These are phyloP conservation scores for Drosophila nr. perissopoda DNA, from an alignment of 2,888 invertebrate species.

Conservation along the genomic window DNA sequence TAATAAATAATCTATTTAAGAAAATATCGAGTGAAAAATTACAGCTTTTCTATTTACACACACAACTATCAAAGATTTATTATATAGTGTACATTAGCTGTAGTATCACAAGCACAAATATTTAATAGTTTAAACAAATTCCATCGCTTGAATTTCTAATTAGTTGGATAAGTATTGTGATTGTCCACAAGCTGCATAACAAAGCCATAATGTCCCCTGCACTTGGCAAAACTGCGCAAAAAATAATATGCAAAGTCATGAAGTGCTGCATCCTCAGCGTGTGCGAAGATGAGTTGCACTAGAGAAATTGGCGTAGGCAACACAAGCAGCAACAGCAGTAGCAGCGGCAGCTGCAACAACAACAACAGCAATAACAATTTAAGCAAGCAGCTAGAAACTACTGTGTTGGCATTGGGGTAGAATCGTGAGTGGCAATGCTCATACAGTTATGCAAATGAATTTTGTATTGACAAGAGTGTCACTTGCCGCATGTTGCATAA, in stretches of 20 bases:
- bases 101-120: not conserved
- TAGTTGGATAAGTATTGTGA: conserved; percentile 19
- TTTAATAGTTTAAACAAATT: not conserved
- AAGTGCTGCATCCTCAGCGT: conserved; percentile 48
- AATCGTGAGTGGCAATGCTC: conserved; percentile 64
- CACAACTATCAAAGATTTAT: not conserved
- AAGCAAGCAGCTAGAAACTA: conserved; percentile 25
- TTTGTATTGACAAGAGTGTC: conserved; percentile 75
- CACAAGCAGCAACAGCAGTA: conserved; percentile 22
- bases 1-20: not conserved
- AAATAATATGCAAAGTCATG: conserved; percentile 71
- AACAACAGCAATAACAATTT: conserved; percentile 16
- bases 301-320: conserved; percentile 58
- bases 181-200: conserved; percentile 46
- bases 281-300: conserved; percentile 76
- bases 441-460: conserved; percentile 74
- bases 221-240: conserved; percentile 36
- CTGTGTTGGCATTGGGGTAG: conserved; percentile 34
- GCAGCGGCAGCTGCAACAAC: conserved; percentile 3
- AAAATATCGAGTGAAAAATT: not conserved
- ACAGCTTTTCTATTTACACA: not conserved
- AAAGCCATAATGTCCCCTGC: conserved; percentile 43
- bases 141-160: conserved; percentile 22
- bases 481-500: conserved; percentile 73
- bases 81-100: not conserved